Percentiles rank a stretch among this genome's conserved stretches.
phyloP scores from a whole-genome alignment of 2,888 invertebrate species.

The Hemithea aestivaria region DNA sequence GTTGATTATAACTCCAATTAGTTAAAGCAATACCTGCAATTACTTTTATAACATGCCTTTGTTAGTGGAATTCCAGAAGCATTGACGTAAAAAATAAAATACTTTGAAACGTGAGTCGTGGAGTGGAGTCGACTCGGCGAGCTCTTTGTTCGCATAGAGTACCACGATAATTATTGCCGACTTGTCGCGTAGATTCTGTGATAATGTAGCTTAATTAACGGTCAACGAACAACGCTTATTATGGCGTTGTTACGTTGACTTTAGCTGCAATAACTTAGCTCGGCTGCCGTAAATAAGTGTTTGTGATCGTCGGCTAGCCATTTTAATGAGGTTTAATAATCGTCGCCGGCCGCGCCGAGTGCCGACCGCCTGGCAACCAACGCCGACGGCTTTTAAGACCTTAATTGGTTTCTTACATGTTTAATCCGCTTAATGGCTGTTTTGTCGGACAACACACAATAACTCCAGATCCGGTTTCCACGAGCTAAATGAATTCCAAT shows the following conservation, averaged over 20 bases:
- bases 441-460: constrained; percentile 52
- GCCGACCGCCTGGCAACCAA: constrained; percentile 41
- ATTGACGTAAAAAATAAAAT: constrained; percentile 2
- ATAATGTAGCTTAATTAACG: constrained; percentile 67
- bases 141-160: constrained; percentile 24
- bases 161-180: constrained; percentile 38
- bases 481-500: constrained; percentile 43
- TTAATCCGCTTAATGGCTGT: constrained; percentile 64
- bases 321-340: constrained; percentile 71
- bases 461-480: constrained; percentile 50
- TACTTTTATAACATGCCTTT: constrained; percentile 2
- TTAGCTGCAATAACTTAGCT: constrained; percentile 54
- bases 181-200: constrained; percentile 48
- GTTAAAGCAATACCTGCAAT: constrained; percentile 7
- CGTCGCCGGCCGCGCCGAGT: constrained; percentile 31
- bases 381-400: constrained; percentile 58
- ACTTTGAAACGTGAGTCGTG: constrained; percentile 3
- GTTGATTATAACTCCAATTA: constrained; percentile 12
- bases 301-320: constrained; percentile 64
- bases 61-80: neutral
- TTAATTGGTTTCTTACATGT: constrained; percentile 69
- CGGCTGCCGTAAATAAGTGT: constrained; percentile 58
- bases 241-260: constrained; percentile 52
- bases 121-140: constrained; percentile 19
- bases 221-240: constrained; percentile 55